Evolutionary conservation across 2,113 vertebrate genomes (phyloP).

Genomic region (Delphinapterus leucas): DNA sequence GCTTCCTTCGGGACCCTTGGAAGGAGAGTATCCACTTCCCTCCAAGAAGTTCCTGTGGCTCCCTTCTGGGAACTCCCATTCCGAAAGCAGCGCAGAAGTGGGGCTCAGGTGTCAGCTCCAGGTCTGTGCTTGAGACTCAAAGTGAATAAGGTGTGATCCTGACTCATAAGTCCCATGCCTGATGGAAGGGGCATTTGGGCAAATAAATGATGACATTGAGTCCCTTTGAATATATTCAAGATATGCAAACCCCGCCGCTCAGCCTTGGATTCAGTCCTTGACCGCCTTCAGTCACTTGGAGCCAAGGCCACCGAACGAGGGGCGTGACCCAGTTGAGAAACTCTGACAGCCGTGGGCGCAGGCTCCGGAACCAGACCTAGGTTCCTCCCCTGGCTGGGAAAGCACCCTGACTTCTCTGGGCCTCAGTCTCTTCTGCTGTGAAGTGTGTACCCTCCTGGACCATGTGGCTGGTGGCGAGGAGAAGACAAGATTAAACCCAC

Average conservation of each 20-base stretch:
- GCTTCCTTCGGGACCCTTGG: neutral
- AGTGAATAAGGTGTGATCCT: neutral
- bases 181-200: neutral
- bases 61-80: neutral
- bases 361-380: neutral
- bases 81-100: neutral
- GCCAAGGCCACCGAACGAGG: neutral
- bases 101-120: neutral
- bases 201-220: neutral
- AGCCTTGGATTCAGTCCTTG: neutral
- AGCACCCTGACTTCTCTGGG: neutral
- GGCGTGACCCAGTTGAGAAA: neutral
- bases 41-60: neutral
- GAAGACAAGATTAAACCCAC: neutral
- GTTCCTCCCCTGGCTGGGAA: neutral
- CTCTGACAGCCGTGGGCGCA: neutral
- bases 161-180: neutral
- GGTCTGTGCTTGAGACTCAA: neutral
- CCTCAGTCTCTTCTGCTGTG: neutral
- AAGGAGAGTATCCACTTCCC: neutral
- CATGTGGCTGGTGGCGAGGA: neutral
- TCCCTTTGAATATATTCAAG: neutral
- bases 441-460: neutral
- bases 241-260: neutral
- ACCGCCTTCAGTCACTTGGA: neutral